Evolutionary conservation across 1,140 invertebrate genomes (phyloP), one percentile per base, ranked within the genome.

Genomic region (Reticulitermes speratus): DNA sequence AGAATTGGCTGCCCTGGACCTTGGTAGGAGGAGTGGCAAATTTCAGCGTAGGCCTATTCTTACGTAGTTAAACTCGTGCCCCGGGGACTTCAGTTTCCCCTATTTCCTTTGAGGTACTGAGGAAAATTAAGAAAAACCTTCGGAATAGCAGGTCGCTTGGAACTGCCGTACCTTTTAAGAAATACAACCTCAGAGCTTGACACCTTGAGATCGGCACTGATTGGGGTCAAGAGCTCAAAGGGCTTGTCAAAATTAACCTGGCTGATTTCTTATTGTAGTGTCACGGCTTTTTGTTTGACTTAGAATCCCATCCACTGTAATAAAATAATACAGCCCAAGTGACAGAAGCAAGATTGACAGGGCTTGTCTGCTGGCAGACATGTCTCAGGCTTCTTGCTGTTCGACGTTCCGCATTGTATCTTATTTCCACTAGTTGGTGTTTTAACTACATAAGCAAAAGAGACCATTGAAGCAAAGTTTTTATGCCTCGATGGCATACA

Each of bases 341-440:
- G 65, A 75, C 7, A 30, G 65, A 75, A 25, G 25, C 25, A 25
- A 75, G 65, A 75, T 75, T 75, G 65, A 75, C 65, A 75, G n/a
- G 65, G 65, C 25, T 30, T 14, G 65, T 75, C 65, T 75, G n/a
- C n/a, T 30, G 25, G n/a, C 25, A 75, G 65, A 75, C 65, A 75
- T 1, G 65, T 30, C 65, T 8, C 65, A 75, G 14, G 19, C 52
- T n/a, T 75, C n/a, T 75, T 75, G 12, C 59, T 65, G 12, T 48
- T 19, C 25, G n/a, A 30, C 25, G 25, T 75, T 16, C 1, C 65
- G n/a, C 7, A 25, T 75, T 75, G 65, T 75, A 30, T 75, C 65
- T 75, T 75, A 75, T 30, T 75, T 30, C 65, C 65, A 75, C 65
- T 30, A 75, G 65, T 75, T 75, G 65, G 65, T 75, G 65, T 75